Base-by-base conservation (phyloP, 2,797 vertebrate genomes). In the Eupleurogrammus muticus region DNA sequence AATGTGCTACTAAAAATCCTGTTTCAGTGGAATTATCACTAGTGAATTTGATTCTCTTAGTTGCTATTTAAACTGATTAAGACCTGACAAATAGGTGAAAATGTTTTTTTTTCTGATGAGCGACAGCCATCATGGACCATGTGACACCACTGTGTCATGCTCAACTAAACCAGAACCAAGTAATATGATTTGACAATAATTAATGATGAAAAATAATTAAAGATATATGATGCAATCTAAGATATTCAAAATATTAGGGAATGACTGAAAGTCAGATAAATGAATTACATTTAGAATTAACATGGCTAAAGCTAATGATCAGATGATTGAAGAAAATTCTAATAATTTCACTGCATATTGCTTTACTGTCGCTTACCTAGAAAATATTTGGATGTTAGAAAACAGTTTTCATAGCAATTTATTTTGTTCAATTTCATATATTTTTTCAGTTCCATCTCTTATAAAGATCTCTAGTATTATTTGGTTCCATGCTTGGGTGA, bases 291-390 rank as follows among this genome's bases (percentile, higher is more conserved):
- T 1, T 36, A 35, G 23, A 65, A n/a, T 24, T 9, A 35, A 17
- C 35, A 54, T 35, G 21, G 13, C 9, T 16, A 20, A 67, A 51
- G 12, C 4, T 20, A 50, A 20, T 40, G 32, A 16, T n/a, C 1
- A 19, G 17, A 21, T 14, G 16, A 56, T 16, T 38, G 19, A 9
- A 8, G 14, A 38, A 21, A 71, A 51, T 44, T 50, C 0, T 17
- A 53, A 53, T 38, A 8, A 52, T 4, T 0, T 1, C 0, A 9
- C 36, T 28, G 28, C 2, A 28, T 54, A 34, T 28, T 42, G 3
- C 3, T 53, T 70, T 59, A 11, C 49, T 60, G 19, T 47, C 48
- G 11, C 17, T 62, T 9, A 51, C 56, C 36, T 52, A 60, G n/a
- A n/a, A n/a, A n/a, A n/a, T n/a, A n/a, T n/a, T n/a, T n/a, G n/a